Evolutionary conservation across 2,797 vertebrate species (phyloP).

Genomic region (Chelon labrosus): DNA sequence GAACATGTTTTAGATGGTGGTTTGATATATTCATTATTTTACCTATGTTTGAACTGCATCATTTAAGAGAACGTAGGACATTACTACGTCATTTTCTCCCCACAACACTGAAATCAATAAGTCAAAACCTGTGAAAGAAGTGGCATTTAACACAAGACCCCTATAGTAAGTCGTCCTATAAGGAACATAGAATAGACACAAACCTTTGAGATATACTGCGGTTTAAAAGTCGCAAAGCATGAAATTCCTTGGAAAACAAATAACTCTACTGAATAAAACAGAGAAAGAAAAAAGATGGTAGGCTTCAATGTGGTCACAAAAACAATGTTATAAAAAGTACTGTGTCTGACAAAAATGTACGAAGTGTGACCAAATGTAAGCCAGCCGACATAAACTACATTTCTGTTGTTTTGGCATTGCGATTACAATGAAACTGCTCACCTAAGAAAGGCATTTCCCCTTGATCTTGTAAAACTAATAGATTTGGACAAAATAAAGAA

Average conservation of each 20-base stretch:
- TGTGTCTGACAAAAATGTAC: neutral
- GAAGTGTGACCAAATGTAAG: neutral
- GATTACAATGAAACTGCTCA: neutral
- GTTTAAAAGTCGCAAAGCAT: neutral
- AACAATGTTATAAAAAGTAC: neutral
- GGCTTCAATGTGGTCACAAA: neutral
- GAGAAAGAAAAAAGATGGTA: neutral
- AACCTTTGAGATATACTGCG: neutral
- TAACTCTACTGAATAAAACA: constrained; percentile 9
- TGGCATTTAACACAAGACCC: constrained; percentile 6
- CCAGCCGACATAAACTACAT: neutral
- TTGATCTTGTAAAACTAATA: neutral
- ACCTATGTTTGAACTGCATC: neutral
- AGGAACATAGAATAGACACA: constrained; percentile 3
- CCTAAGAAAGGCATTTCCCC: neutral
- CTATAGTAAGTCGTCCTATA: neutral
- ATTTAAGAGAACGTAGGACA: constrained; percentile 6
- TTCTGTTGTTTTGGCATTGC: neutral
- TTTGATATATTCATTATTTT: constrained; percentile 11
- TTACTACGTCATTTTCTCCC: constrained; percentile 7
- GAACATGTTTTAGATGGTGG: constrained; percentile 6
- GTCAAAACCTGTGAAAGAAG: constrained; percentile 11
- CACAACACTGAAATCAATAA: constrained; percentile 32
- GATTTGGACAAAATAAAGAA: neutral
- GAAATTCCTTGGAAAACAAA: constrained; percentile 7